These are phyloP conservation scores for Gymnoscelis rufifasciata DNA, from an alignment of 2,888 invertebrate species.

Conservation along the genomic window DNA sequence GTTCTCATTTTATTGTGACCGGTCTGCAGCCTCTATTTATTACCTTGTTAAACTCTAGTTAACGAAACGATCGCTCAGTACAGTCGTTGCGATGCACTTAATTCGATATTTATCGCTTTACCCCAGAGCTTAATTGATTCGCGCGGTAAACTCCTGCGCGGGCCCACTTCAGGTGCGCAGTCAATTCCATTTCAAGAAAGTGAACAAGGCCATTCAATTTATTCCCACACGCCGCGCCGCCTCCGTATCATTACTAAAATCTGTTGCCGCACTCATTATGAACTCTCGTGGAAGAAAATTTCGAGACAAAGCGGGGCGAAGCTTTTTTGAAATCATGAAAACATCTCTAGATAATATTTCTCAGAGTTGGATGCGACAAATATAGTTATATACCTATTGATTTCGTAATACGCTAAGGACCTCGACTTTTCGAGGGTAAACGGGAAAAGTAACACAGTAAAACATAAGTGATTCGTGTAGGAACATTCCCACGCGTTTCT, in stretches of 20 bases:
- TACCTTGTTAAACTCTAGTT: constrained; percentile 77
- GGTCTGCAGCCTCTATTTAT: constrained; percentile 66
- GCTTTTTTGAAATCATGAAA: no score
- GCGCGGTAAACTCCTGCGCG: constrained; percentile 42
- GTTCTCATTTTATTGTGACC: constrained; percentile 71
- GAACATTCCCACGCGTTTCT: constrained; percentile 70
- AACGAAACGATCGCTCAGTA: constrained; percentile 66
- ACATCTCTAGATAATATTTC: no score
- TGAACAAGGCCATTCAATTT: constrained; percentile 18
- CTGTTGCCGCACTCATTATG: not conserved
- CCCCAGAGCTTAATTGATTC: constrained; percentile 64
- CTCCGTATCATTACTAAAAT: not conserved
- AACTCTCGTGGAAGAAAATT: not conserved
- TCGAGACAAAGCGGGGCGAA: not conserved
- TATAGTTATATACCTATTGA: no score
- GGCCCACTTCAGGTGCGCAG: constrained; percentile 37
- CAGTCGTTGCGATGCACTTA: constrained; percentile 57
- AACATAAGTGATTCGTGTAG: constrained; percentile 52
- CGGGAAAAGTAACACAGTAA: constrained; percentile 27
- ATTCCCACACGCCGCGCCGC: not conserved
- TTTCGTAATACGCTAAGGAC: no score
- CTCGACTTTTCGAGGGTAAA: not conserved
- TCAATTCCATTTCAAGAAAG: constrained; percentile 44
- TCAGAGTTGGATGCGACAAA: no score
- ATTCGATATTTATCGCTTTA: constrained; percentile 70